These are phyloP conservation scores for Alcis repandata DNA, from an alignment of 2,888 invertebrate species.

Conservation along the genomic window DNA sequence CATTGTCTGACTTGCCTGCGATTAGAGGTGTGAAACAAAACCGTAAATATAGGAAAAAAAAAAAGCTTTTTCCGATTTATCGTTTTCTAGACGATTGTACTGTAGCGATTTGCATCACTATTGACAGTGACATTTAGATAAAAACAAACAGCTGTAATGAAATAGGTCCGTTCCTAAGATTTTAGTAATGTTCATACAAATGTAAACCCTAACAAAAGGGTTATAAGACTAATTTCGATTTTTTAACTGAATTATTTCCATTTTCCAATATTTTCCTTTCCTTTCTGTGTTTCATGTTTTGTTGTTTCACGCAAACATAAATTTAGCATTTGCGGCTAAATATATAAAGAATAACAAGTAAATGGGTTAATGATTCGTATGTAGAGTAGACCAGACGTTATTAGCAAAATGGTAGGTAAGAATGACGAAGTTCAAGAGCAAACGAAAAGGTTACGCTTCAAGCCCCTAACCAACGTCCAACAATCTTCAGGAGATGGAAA, in stretches of 20 bases:
- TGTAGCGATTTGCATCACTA: neutral
- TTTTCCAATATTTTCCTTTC: neutral
- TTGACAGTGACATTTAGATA: neutral
- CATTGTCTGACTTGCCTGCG: too few relatives aligned
- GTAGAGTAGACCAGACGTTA: neutral
- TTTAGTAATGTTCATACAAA: neutral
- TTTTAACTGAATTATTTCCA: neutral
- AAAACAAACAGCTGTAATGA: neutral
- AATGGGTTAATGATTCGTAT: slow-evolving; percentile 3
- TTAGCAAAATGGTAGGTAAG: slow-evolving; percentile 66
- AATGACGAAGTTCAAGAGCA: slow-evolving; percentile 76
- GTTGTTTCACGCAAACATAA: neutral
- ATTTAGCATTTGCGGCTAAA: slow-evolving; percentile 3
- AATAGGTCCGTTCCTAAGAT: neutral
- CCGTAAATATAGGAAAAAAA: slow-evolving; percentile 10
- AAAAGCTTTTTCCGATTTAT: too few relatives aligned
- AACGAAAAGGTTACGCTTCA: slow-evolving; percentile 81
- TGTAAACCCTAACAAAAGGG: neutral
- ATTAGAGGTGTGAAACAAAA: slow-evolving; percentile 34
- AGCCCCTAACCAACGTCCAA: slow-evolving; percentile 71
- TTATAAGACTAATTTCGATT: neutral
- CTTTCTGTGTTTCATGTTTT: neutral
- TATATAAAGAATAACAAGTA: neutral
- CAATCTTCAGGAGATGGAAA: slow-evolving; percentile 67
- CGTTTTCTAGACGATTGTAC: too few relatives aligned